A percentile compares a stretch with the other conserved stretches of the same genome.
phyloP scores from a whole-genome alignment of 1,140 invertebrate species.

The Euwallacea similis region DNA sequence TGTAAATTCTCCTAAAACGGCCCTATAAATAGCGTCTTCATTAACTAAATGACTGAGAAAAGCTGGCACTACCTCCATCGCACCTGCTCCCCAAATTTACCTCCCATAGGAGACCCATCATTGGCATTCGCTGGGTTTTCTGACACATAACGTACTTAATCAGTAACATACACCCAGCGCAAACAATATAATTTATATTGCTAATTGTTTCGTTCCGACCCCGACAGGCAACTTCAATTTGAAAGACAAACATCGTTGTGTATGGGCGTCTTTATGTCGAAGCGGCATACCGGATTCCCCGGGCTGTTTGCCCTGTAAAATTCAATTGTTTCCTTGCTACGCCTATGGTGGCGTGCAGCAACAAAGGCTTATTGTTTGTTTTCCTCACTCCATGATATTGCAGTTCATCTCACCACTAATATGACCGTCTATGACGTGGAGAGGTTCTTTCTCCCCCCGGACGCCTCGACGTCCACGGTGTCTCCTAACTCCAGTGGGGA shows the following conservation, averaged over 20 bases:
- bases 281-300: slow-evolving; percentile 1
- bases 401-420: slow-evolving; percentile 55
- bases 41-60: slow-evolving; percentile 26
- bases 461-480: slow-evolving; percentile 48
- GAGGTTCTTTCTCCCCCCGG: slow-evolving; percentile 53
- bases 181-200: neutral
- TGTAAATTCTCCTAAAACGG: slow-evolving; percentile 14
- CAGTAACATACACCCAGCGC: no score
- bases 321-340: slow-evolving; percentile 17
- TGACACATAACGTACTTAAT: no score
- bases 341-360: slow-evolving; percentile 3
- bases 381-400: slow-evolving; percentile 22
- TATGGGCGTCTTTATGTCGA: slow-evolving; percentile 6
- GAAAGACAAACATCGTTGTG: slow-evolving; percentile 19
- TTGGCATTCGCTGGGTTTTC: no score
- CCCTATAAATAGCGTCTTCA: slow-evolving; percentile 22
- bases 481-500: slow-evolving; percentile 46
- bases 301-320: slow-evolving; percentile 13
- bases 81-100: slow-evolving; percentile 16
- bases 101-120: no score
- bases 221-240: slow-evolving; percentile 19
- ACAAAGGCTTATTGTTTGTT: neutral
- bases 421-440: slow-evolving; percentile 55
- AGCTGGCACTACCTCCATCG: slow-evolving; percentile 17
- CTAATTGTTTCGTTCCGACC: slow-evolving; percentile 3